Evolutionary conservation across 2,113 vertebrate species (phyloP), one percentile per base, ranked within the genome.

Genomic region (Carollia perspicillata): DNA sequence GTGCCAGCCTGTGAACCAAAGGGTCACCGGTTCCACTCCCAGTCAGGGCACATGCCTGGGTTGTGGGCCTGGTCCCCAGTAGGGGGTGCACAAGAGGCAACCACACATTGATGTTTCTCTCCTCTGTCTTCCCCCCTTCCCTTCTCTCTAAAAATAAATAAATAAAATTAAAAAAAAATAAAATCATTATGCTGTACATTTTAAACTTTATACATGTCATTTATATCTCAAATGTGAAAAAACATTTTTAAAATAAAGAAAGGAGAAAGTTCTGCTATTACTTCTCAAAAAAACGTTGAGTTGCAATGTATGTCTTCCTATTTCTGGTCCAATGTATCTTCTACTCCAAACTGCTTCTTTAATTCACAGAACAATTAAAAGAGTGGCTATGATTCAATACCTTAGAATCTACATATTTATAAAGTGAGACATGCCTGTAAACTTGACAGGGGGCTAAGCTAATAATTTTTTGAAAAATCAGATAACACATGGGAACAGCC

Each of bases 331-430:
- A 80, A 68, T 88, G 53, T 90, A 95, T 86, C 83, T 44, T 93
- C 28, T 69, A 93, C 12, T 84, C 35, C 37, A 42, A 77, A 90
- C 28, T 94, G 23, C 33, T 79, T 92, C 77, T 90, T 86, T 84
- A 66, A 87, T 84, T 90, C 85, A 90, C 5, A 66, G 71, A 89
- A 65, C 33, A 55, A 79, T 81, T 83, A 75, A 79, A 90, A 93
- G 89, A 90, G 14, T 28, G 84, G 42, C 2, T 66, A 20, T 17
- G 20, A 58, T n/a, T 84, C 51, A 89, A 10, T 78, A 77, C 60
- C 90, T 95, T 49, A 93, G 49, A 78, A 91, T 83, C 33, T 55
- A 90, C 8, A 14, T n/a, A 49, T 86, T 86, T 91, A 53, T 72
- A 49, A 93, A 90, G 79, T 81, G 17, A 95, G n/a, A 78, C 16